Evolutionary conservation across 2,888 invertebrate species (phyloP).

Genomic region (Lasioglossum figueresi): DNA sequence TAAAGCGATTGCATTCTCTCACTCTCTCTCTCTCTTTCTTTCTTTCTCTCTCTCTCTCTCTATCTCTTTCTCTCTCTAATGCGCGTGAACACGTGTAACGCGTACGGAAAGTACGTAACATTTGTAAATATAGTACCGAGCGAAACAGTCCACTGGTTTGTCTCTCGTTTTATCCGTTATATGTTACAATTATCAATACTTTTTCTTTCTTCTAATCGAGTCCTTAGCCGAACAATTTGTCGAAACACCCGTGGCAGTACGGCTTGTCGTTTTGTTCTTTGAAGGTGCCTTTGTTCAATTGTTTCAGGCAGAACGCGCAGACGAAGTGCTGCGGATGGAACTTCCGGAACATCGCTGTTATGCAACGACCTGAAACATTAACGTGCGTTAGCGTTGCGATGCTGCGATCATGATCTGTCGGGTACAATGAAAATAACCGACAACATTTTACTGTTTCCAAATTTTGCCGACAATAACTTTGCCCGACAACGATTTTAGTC

Average conservation of each 20-base stretch:
- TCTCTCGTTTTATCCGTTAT: slow-evolving; percentile 37
- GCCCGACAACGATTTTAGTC: too few species aligned
- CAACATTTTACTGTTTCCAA: too few species aligned
- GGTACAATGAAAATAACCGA: too few species aligned
- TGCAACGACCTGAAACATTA: slow-evolving; percentile 91
- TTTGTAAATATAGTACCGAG: slow-evolving; percentile 45
- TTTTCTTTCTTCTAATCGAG: not conserved
- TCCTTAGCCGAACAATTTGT: slow-evolving; percentile 95
- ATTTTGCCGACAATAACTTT: too few species aligned
- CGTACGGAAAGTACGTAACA: slow-evolving; percentile 45
- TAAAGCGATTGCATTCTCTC: slow-evolving; percentile 50
- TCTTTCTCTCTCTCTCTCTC: not conserved
- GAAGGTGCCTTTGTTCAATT: slow-evolving; percentile 99
- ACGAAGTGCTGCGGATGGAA: slow-evolving; percentile 99
- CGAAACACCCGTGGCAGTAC: slow-evolving; percentile 99
- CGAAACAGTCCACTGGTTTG: slow-evolving; percentile 43
- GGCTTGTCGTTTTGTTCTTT: slow-evolving; percentile 99
- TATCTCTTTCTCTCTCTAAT: not conserved
- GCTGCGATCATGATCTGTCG: not conserved
- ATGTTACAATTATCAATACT: slow-evolving; percentile 56
- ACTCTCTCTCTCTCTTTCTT: not conserved
- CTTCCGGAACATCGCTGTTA: slow-evolving; percentile 99
- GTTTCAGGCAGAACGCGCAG: slow-evolving; percentile 99
- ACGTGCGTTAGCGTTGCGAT: not conserved
- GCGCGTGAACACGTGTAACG: slow-evolving; percentile 25